Conservation (phyloP, 2,113 vertebrate genomes). For the Colaptes auratus region DNA sequence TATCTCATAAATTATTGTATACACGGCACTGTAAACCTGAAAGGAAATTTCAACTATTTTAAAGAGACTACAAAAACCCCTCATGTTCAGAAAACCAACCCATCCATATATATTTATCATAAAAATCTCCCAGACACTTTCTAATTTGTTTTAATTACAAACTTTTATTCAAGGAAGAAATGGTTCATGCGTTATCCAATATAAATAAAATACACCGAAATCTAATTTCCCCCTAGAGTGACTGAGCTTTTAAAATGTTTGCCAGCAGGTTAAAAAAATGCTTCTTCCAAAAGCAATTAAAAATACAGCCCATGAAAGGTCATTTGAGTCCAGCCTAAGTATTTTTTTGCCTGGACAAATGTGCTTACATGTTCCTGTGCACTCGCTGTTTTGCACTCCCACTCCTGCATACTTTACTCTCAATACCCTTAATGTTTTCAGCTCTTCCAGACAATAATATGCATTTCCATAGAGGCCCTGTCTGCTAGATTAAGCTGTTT, state of each 20-base stretch:
- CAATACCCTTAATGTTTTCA: background rate
- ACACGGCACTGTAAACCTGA: conserved; percentile 53
- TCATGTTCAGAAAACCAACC: background rate
- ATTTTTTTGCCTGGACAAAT: background rate
- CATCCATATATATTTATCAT: background rate
- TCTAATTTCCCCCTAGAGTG: background rate
- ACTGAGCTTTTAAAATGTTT: conserved; percentile 34
- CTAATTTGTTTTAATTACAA: conserved; percentile 72
- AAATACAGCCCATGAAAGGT: conserved; percentile 14
- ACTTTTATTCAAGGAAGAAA: conserved; percentile 38
- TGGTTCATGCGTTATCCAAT: conserved; percentile 8
- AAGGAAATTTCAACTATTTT: conserved; percentile 63
- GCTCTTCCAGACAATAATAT: background rate
- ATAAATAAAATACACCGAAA: conserved; percentile 50
- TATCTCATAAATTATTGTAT: conserved; percentile 73
- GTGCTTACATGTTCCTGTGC: background rate
- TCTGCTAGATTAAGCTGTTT: background rate
- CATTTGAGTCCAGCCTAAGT: background rate
- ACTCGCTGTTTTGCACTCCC: background rate
- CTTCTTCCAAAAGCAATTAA: conserved; percentile 13
- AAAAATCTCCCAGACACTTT: conserved; percentile 44
- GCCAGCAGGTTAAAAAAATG: background rate
- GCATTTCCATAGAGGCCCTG: background rate
- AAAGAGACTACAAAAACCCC: conserved; percentile 60
- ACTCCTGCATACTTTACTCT: background rate